Conservation (phyloP, 2,888 invertebrate species). For the Syritta pipiens region DNA sequence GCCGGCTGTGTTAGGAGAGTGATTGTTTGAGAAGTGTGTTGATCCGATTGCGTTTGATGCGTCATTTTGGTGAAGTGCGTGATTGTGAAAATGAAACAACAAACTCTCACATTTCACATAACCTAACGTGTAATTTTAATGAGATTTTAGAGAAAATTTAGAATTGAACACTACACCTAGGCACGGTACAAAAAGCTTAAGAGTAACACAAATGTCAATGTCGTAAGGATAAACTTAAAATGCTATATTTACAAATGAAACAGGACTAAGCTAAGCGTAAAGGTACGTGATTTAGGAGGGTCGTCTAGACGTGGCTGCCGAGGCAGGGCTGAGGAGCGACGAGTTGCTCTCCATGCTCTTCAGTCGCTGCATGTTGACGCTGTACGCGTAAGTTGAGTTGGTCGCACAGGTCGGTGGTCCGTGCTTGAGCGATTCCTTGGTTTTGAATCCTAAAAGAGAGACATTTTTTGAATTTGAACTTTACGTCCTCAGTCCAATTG, state of each 20-base stretch:
- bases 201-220: not conserved
- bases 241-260: constrained; percentile 38
- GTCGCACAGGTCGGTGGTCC: constrained; percentile 70
- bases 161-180: constrained; percentile 27
- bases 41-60: no score
- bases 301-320: constrained; percentile 38
- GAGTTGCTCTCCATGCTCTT: constrained; percentile 71
- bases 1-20: no score
- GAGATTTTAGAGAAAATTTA: constrained; percentile 28
- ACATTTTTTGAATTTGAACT: not conserved
- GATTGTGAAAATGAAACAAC: no score
- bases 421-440: constrained; percentile 58
- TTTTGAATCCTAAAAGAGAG: constrained; percentile 18
- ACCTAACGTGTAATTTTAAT: constrained; percentile 36
- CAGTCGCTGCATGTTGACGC: constrained; percentile 71
- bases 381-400: constrained; percentile 72
- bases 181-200: constrained; percentile 46
- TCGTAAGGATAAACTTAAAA: not conserved
- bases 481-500: not conserved
- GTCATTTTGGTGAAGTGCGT: no score
- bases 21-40: no score
- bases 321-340: constrained; percentile 68
- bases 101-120: not conserved
- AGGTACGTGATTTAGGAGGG: constrained; percentile 15
- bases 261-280: not conserved